Evolutionary conservation across 2,113 vertebrate genomes (phyloP), one percentile per base, ranked within the genome.

Genomic region (Bos indicus): DNA sequence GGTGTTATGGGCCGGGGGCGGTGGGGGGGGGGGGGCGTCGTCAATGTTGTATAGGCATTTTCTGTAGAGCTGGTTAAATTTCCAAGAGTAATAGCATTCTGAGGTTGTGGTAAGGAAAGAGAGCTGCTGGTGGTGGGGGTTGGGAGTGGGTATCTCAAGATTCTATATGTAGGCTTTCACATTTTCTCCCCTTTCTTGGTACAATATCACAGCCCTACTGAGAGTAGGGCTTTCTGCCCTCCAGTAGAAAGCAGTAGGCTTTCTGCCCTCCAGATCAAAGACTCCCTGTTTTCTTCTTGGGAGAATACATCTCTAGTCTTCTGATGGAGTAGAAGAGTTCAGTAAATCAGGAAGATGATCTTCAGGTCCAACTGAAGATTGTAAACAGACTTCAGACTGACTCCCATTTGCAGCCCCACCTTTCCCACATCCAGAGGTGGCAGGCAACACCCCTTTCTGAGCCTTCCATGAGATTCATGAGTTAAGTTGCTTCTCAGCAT

Each of bases 111-210:
- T 81, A 12, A 89, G 43, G 25, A 59, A 67, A 96, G 78, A 56
- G 25, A 13, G 2, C 19, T 54, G 26, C 8, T 21, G 13, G 7
- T n/a, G 2, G 14, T 54, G 15, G 7, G 36, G 60, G 19, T 0
- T 15, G 13, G 52, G 36, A 12, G 23, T 28, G n/a, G 7, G 12
- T n/a, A 56, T 46, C 21, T 95, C 7, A n/a, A 9, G 54, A 51
- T 56, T 91, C 17, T 83, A 2, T 25, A 7, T 7, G 43, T 6
- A 71, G 19, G 9, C 40, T 56, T 90, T 78, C 52, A n/a, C 30
- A n/a, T 87, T 46, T 56, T 95, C 56, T 62, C 40, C 4, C 2
- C 81, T 82, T 84, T 30, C 28, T 77, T 82, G 30, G 40, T 43
- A 77, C 26, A 77, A 43, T 54, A 81, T 74, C 14, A 54, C 8